phyloP scores from a whole-genome alignment of 2,888 invertebrate genomes.

The Brachypalpus laphriformis region DNA sequence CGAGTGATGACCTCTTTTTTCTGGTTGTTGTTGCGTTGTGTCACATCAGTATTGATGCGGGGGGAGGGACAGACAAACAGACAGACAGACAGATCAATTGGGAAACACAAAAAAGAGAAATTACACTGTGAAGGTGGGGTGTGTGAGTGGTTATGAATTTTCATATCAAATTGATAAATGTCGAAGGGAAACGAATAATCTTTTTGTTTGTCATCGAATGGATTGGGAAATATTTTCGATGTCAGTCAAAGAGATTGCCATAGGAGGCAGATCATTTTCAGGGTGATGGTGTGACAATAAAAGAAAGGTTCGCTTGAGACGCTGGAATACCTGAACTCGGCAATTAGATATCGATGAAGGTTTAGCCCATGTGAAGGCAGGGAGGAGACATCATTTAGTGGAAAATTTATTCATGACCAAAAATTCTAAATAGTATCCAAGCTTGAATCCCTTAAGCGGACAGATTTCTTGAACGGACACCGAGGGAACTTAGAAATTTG shows the following conservation, averaged over 20 bases:
- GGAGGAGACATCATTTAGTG: too few relatives aligned
- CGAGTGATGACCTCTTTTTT: constrained; percentile 61
- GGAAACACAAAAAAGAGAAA: constrained; percentile 34
- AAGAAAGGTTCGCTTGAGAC: too few relatives aligned
- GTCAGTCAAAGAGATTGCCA: constrained; percentile 12
- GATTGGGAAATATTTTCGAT: not conserved
- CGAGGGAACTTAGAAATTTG: too few relatives aligned
- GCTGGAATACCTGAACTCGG: too few relatives aligned
- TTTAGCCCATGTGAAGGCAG: too few relatives aligned
- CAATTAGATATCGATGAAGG: too few relatives aligned
- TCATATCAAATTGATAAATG: constrained; percentile 6
- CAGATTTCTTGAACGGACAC: too few relatives aligned
- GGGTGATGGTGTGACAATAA: too few relatives aligned
- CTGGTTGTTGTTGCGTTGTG: constrained; percentile 33
- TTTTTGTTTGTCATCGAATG: not conserved
- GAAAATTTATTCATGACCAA: too few relatives aligned
- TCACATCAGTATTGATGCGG: constrained; percentile 33
- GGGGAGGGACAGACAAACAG: not conserved
- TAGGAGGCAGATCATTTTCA: too few relatives aligned
- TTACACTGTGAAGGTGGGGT: constrained; percentile 17
- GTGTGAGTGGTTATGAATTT: constrained; percentile 27
- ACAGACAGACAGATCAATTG: constrained; percentile 10
- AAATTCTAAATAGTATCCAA: too few relatives aligned
- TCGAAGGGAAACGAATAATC: not conserved
- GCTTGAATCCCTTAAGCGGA: too few relatives aligned